A percentile compares a stretch with the other conserved stretches of the same genome.
Evolutionary conservation across 2,113 vertebrate species (phyloP).

Genomic region (Himantopus leucocephalus): DNA sequence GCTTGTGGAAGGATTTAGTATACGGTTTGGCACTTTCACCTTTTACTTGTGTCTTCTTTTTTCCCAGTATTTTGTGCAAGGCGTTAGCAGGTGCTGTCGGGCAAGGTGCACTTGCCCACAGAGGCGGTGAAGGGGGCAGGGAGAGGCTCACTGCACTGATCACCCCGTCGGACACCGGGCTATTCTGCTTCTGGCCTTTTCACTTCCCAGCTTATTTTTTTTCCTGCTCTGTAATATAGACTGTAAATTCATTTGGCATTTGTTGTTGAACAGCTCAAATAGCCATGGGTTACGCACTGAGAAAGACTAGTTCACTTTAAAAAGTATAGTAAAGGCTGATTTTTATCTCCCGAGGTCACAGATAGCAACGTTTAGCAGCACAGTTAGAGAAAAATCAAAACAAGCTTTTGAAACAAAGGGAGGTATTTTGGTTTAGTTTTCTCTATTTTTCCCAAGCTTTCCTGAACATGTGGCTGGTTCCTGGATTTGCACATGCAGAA

Average conservation of each 20-base stretch:
- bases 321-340: not conserved
- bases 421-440: not conserved
- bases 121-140: not conserved
- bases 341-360: not conserved
- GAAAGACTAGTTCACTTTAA: not conserved
- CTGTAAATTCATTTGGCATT: not conserved
- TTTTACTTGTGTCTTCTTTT: not conserved
- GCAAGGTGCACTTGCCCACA: not conserved
- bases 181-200: not conserved
- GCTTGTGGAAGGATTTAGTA: not conserved
- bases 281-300: not conserved
- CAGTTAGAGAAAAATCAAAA: not conserved
- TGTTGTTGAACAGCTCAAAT: not conserved
- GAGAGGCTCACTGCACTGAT: not conserved
- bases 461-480: accelerated
- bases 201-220: not conserved
- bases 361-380: not conserved
- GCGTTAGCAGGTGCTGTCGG: accelerated
- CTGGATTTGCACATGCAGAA: not conserved
- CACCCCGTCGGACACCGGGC: accelerated
- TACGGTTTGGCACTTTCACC: accelerated
- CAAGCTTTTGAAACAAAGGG: not conserved
- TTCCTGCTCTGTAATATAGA: not conserved
- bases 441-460: not conserved
- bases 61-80: not conserved